Conservation (phyloP, 2,797 vertebrate genomes). For the Thaleichthys pacificus region DNA sequence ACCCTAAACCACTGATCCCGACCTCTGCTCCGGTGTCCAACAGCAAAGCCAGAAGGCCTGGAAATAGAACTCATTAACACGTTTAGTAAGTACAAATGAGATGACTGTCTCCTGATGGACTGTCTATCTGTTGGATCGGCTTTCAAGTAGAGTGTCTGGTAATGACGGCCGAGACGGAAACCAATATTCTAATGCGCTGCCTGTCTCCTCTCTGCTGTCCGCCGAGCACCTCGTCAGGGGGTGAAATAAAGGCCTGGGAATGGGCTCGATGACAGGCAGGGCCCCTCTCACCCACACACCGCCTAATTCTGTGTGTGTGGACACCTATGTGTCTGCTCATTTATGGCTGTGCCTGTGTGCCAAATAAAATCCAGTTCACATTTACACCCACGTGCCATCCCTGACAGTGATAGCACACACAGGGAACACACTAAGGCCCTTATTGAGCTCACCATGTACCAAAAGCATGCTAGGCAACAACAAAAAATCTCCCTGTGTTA, state of each 20-base stretch:
- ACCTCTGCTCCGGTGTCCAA: constrained; percentile 71
- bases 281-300: constrained; percentile 61
- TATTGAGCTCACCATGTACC: constrained; percentile 10
- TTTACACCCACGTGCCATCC: constrained; percentile 60
- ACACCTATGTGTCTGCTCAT: constrained; percentile 64
- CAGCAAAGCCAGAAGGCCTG: constrained; percentile 68
- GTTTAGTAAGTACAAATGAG: constrained; percentile 84
- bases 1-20: constrained; percentile 66
- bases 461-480: constrained; percentile 3
- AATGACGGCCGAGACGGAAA: constrained; percentile 76
- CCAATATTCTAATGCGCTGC: constrained; percentile 81
- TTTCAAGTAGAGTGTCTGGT: constrained; percentile 82
- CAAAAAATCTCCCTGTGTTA: constrained; percentile 5
- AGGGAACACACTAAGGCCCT: not conserved
- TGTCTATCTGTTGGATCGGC: constrained; percentile 85
- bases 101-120: constrained; percentile 82
- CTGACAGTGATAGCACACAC: constrained; percentile 49
- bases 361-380: constrained; percentile 59
- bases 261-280: constrained; percentile 72
- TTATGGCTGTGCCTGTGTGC: constrained; percentile 50
- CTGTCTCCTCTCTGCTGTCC: constrained; percentile 21
- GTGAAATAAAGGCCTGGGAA: constrained; percentile 56
- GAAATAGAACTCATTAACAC: constrained; percentile 88
- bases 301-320: constrained; percentile 43
- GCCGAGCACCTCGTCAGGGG: constrained; percentile 23